A percentile compares a stretch with the other conserved stretches of the same genome.
Evolutionary conservation across 2,797 vertebrate genomes (phyloP).

Genomic region (Hippoglossus hippoglossus): DNA sequence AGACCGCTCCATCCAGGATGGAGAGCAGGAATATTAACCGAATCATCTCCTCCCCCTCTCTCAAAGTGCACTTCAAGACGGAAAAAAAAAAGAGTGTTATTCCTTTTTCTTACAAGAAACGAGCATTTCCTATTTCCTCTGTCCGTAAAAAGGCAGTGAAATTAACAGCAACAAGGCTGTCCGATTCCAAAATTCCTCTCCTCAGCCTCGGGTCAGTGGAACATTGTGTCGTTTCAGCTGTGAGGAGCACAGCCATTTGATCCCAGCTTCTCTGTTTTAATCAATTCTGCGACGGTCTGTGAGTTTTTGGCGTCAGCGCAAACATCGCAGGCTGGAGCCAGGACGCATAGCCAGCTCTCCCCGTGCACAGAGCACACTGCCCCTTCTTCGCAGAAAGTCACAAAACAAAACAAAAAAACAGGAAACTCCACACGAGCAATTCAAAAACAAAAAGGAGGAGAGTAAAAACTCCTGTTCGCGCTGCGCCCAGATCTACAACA

Average conservation of each 20-base stretch:
- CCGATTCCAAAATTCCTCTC: conserved; percentile 71
- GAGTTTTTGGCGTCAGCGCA: conserved; percentile 80
- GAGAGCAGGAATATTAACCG: conserved; percentile 89
- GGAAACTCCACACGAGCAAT: conserved; percentile 58
- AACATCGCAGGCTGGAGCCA: conserved; percentile 77
- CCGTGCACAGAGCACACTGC: conserved; percentile 58
- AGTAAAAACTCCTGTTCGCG: conserved; percentile 36
- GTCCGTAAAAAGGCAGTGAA: conserved; percentile 74
- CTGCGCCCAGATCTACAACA: conserved; percentile 7
- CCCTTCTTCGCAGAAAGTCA: conserved; percentile 68
- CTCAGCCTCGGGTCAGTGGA: conserved; percentile 76
- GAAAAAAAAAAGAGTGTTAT: conserved; percentile 61
- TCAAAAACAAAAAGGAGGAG: neutral
- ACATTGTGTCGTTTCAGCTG: conserved; percentile 80
- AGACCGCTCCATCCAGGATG: conserved; percentile 89
- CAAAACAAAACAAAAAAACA: conserved; percentile 57
- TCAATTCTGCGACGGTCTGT: conserved; percentile 79
- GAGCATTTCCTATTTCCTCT: conserved; percentile 73
- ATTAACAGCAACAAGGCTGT: conserved; percentile 64
- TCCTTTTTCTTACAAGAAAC: conserved; percentile 72
- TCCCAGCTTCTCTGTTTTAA: conserved; percentile 77
- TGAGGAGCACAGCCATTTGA: conserved; percentile 84
- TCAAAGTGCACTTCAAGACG: conserved; percentile 77
- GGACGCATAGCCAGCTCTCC: conserved; percentile 71
- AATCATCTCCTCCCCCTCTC: conserved; percentile 88